Evolutionary conservation across 92 coral and sea anemone species (phyloP), one percentile per base, ranked within the genome.

Genomic region (Palythoa grandiflora): DNA sequence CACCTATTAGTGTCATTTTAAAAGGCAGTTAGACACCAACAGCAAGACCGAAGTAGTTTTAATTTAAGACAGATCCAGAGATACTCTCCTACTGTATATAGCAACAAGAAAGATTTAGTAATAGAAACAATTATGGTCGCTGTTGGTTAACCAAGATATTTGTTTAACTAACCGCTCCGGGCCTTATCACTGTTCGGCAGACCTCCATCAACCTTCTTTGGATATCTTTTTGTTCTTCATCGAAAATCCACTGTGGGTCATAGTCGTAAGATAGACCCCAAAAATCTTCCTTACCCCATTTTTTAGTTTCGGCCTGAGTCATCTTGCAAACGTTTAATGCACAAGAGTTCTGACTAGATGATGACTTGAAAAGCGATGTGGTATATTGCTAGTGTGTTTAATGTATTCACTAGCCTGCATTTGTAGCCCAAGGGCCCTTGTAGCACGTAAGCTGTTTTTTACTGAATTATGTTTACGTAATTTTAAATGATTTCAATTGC

Each of bases 211-310:
- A 15, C 13, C 66, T 51, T 11, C 50, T 65, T 37, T 81, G 63
- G 59, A 66, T 66, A 28, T 61, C 14, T 81, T 66, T 81, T 16
- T 81, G 86, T 12, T 81, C 86, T 20, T 81, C 86, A 71, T 47
- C 44, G 2, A 81, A 14, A 50, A 65, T 12, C 86, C 86, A 81
- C 60, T 65, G 86, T 13, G 86, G 86, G 65, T 81, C 86, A 5
- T 81, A 66, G 59, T 81, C 86, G 61, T 40, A 81, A 19, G 86
- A 81, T 20, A 81, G 57, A 2, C 86, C 86, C 86, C 86, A 81
- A 37, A 65, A 81, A 1, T 35, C 40, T 11, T 66, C 86, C 47
- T 13, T 1, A 6, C 86, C 86, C 86, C 86, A 81, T 47, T 11
- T 66, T 47, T 81, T 81, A 35, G 61, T 66, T 37, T 81, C 75